These are phyloP conservation scores for Polylopha cassiicola DNA, from an alignment of 2,888 invertebrate genomes.

Conservation along the genomic window DNA sequence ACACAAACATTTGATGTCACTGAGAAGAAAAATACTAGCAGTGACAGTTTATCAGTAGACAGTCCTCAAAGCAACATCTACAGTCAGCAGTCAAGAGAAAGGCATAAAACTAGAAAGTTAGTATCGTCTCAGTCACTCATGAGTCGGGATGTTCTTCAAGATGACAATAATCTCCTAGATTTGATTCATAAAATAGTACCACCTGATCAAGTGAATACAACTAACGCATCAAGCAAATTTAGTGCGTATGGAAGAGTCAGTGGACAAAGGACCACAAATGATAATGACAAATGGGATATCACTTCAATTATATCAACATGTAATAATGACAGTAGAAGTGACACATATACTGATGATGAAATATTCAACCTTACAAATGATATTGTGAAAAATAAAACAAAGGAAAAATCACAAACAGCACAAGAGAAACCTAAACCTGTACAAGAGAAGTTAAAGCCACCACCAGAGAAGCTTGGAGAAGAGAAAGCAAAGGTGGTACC, in stretches of 20 bases:
- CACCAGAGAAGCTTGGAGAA: too few relatives aligned
- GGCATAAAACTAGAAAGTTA: constrained; percentile 56
- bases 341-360: constrained; percentile 67
- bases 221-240: constrained; percentile 40
- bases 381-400: constrained; percentile 24
- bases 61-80: constrained; percentile 51
- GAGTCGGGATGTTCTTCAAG: constrained; percentile 47
- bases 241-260: constrained; percentile 26
- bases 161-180: constrained; percentile 53
- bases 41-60: constrained; percentile 36
- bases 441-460: too few relatives aligned
- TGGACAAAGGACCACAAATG: constrained; percentile 30
- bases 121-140: constrained; percentile 55
- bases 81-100: constrained; percentile 45
- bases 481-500: too few relatives aligned
- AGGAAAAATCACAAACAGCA: constrained; percentile 17
- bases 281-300: constrained; percentile 52
- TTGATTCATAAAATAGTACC: constrained; percentile 67
- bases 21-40: constrained; percentile 45
- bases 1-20: constrained; percentile 60
- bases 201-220: constrained; percentile 50
- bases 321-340: constrained; percentile 49
- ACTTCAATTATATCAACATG: constrained; percentile 47
- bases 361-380: constrained; percentile 36
- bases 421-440: too few relatives aligned